Percentiles rank a stretch among this genome's conserved stretches.
These are phyloP conservation scores for Zootoca vivipara DNA, from an alignment of 2,113 vertebrate genomes.

Conservation along the genomic window DNA sequence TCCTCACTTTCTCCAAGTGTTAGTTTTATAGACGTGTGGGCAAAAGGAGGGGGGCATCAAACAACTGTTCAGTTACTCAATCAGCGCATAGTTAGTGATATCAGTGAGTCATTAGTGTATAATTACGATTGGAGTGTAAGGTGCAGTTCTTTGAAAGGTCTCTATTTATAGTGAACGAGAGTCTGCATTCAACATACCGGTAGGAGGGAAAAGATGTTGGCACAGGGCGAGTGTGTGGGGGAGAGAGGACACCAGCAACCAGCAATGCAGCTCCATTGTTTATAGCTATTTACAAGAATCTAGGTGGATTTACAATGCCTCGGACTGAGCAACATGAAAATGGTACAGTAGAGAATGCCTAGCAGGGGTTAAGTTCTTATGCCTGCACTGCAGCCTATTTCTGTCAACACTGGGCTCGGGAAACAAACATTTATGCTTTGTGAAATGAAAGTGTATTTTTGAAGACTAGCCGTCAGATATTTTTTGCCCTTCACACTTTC, in stretches of 20 bases:
- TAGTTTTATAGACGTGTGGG: slow-evolving; percentile 31
- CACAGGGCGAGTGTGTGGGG: neutral
- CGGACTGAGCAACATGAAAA: slow-evolving; percentile 50
- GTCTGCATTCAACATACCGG: slow-evolving; percentile 41
- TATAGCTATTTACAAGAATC: slow-evolving; percentile 64
- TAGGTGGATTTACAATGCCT: slow-evolving; percentile 55
- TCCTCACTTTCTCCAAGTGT: slow-evolving; percentile 32
- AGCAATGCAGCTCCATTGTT: slow-evolving; percentile 68
- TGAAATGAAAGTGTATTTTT: slow-evolving; percentile 86
- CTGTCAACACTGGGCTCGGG: slow-evolving; percentile 80
- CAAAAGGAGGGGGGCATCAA: neutral
- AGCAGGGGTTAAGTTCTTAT: slow-evolving; percentile 83
- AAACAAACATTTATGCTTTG: slow-evolving; percentile 84
- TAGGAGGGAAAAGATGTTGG: slow-evolving; percentile 13
- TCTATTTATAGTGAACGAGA: slow-evolving; percentile 67
- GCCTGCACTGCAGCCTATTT: slow-evolving; percentile 83
- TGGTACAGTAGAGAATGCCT: slow-evolving; percentile 70
- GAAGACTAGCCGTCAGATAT: slow-evolving; percentile 84
- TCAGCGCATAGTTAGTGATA: slow-evolving; percentile 55
- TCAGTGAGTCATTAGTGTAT: slow-evolving; percentile 60
- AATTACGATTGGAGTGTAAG: slow-evolving; percentile 62
- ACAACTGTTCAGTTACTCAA: slow-evolving; percentile 33
- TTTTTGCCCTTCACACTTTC: slow-evolving; percentile 88
- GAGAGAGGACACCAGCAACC: slow-evolving; percentile 41
- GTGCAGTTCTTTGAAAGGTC: slow-evolving; percentile 62